These are phyloP conservation scores for Oikopleura dioica DNA, from an alignment of 23 tunicate species.

Conservation along the genomic window DNA sequence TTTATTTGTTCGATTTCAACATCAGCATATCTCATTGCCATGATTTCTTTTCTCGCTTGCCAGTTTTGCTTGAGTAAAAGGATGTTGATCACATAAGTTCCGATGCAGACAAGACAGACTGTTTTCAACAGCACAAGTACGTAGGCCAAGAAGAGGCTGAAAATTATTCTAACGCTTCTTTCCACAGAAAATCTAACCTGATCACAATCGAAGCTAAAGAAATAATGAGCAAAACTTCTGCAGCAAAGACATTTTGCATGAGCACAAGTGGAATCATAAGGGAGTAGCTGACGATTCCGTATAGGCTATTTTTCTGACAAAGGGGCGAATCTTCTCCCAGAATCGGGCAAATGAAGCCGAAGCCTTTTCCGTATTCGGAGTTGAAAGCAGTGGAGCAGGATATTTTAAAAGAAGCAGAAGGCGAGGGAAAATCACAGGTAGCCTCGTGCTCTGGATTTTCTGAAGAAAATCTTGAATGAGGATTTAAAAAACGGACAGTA, in stretches of 20 bases:
- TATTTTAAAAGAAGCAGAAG: too few relatives aligned
- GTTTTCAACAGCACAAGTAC: background rate
- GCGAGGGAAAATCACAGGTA: too few relatives aligned
- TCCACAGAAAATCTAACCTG: too few relatives aligned
- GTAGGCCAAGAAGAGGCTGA: constrained; percentile 6
- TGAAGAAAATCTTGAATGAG: too few relatives aligned
- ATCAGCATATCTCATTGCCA: constrained; percentile 5
- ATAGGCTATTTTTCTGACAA: constrained; percentile 1
- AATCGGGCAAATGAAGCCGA: background rate
- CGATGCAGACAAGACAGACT: background rate
- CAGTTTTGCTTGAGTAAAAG: background rate
- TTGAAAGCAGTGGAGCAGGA: constrained; percentile 9
- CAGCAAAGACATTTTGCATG: background rate
- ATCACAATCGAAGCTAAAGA: background rate
- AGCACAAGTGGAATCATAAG: background rate
- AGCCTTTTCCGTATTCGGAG: background rate
- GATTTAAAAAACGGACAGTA: too few relatives aligned
- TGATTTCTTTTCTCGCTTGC: background rate
- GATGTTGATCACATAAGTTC: background rate
- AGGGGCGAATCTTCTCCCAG: background rate
- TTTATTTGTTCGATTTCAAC: too few relatives aligned
- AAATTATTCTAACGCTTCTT: too few relatives aligned
- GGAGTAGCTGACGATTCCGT: background rate
- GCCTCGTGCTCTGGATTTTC: too few relatives aligned
- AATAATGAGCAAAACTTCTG: background rate